Evolutionary conservation across 92 coral and sea anemone genomes (phyloP).

Genomic region (Zoanthus gigantus): DNA sequence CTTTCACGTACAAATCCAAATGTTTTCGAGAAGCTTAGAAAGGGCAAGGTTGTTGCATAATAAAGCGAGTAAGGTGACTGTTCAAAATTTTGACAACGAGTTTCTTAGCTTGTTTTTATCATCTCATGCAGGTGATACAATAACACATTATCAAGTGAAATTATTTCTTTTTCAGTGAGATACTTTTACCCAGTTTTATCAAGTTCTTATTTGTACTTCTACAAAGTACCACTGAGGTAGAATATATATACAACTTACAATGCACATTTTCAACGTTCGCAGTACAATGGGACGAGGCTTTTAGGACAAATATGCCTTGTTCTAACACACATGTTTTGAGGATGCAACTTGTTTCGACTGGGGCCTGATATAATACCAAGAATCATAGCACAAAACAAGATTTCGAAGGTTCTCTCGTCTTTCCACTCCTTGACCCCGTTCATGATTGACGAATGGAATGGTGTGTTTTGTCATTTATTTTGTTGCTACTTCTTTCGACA

Average conservation of each 20-base stretch:
- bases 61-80: background rate
- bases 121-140: background rate
- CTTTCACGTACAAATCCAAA: too few relatives aligned
- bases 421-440: too few relatives aligned
- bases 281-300: background rate
- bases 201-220: background rate
- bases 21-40: too few relatives aligned
- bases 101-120: background rate
- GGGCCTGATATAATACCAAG: too few relatives aligned
- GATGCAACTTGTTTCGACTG: too few relatives aligned
- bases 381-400: too few relatives aligned
- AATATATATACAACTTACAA: background rate
- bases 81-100: background rate
- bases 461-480: too few relatives aligned
- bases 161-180: background rate
- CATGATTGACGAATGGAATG: too few relatives aligned
- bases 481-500: background rate
- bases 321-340: too few relatives aligned
- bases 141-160: background rate
- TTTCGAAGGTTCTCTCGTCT: too few relatives aligned
- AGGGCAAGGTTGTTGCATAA: too few relatives aligned
- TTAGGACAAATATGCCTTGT: background rate
- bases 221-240: background rate
- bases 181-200: background rate
- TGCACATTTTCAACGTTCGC: background rate